These are phyloP conservation scores for Beris chalybata DNA, from an alignment of 2,888 invertebrate genomes.

Conservation along the genomic window DNA sequence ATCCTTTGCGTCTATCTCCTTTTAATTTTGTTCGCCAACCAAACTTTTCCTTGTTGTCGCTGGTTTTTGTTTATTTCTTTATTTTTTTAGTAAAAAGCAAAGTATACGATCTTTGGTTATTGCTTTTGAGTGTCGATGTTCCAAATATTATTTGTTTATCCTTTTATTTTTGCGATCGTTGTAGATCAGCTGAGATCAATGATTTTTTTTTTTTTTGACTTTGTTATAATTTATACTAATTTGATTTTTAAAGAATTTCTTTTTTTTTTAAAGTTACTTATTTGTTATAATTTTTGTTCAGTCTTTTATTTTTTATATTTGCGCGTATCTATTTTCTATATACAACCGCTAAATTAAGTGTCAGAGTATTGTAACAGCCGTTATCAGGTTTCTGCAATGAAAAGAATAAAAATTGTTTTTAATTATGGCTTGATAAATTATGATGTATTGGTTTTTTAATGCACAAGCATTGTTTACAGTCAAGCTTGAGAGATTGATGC, in stretches of 20 bases:
- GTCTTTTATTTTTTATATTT: slow-evolving; percentile 32
- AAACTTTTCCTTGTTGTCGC: neutral
- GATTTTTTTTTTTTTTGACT: slow-evolving; percentile 3
- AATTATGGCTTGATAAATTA: too few relatives aligned
- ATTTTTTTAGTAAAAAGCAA: slow-evolving; percentile 9
- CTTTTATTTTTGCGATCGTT: too few relatives aligned
- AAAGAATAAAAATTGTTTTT: neutral
- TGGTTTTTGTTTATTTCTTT: slow-evolving; percentile 17
- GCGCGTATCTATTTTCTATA: slow-evolving; percentile 14
- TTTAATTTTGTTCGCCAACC: slow-evolving; percentile 14
- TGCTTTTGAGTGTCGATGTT: neutral
- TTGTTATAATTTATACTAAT: slow-evolving; percentile 18
- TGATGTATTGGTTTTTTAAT: too few relatives aligned
- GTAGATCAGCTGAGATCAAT: slow-evolving; percentile 13
- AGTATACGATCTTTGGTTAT: slow-evolving; percentile 22
- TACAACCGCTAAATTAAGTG: slow-evolving; percentile 19
- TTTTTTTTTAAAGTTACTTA: neutral
- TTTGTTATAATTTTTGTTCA: slow-evolving; percentile 22
- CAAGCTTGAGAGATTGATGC: too few relatives aligned
- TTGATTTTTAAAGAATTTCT: slow-evolving; percentile 5
- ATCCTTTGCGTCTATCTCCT: slow-evolving; percentile 3
- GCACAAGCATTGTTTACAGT: too few relatives aligned
- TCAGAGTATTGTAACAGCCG: slow-evolving; percentile 30
- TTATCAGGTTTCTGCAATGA: slow-evolving; percentile 38
- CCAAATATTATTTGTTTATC: too few relatives aligned